Evolutionary conservation across 2,888 invertebrate species (phyloP), one percentile per base, ranked within the genome.

Genomic region (Acanthosoma haemorrhoidale): DNA sequence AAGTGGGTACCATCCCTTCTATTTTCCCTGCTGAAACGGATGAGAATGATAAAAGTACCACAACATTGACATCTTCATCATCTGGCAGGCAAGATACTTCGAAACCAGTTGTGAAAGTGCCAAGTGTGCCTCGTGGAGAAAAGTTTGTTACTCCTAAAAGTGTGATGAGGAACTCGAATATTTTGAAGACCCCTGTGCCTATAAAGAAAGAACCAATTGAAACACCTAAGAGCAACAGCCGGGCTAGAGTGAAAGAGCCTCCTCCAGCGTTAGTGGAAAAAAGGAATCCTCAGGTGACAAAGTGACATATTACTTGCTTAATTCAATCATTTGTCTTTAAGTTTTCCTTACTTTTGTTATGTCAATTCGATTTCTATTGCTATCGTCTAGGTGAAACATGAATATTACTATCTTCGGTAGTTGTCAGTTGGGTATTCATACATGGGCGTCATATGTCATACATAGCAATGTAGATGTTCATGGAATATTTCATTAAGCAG

Each of bases 1-100:
- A 38, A 13, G 16, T 41, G n/a, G 64, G 64, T 0, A 64, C 64
- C 2, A 64, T 64, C n/a, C 64, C 64, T 31, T 64, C 64, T 31
- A 64, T 64, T 29, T 64, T 64, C 15, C 64, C 64, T 15, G 39
- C 51, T 1, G 51, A 51, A 51, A 51, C 2, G n/a, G 9, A 25
- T 21, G 51, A 25, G 8, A n/a, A n/a, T n/a, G n/a, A n/a, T n/a
- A 51, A 25, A 4, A n/a, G 29, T 25, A 51, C 21, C 29, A 18
- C 4, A 1, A 25, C 25, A 25, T 51, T 51, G 51, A n/a, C n/a
- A n/a, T n/a, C n/a, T n/a, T 3, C 51, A 5, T 21, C 13, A 5
- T 25, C 21, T 25, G 51, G 25, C 3, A 51, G 5, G 5, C 51
- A 51, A 51, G 51, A 25, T 25, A 51, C 51, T 25, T 25, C 51